These are phyloP conservation scores for Drosophila leonis DNA, from an alignment of 2,888 invertebrate species.

Conservation along the genomic window DNA sequence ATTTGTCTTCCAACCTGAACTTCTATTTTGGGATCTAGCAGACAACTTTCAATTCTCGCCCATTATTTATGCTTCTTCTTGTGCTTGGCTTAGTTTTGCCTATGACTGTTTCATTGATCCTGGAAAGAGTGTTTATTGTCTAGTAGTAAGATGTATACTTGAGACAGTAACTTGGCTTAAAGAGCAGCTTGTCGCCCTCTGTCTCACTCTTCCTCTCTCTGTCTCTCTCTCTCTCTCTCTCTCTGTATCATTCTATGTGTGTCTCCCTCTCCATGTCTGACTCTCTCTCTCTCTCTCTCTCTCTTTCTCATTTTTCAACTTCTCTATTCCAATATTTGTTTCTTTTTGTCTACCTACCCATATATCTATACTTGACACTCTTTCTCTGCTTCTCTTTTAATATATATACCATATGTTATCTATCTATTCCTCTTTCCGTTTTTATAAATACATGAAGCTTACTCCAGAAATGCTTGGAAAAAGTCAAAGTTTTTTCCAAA, in stretches of 20 bases:
- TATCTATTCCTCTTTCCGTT: background rate
- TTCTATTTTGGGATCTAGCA: constrained; percentile 6
- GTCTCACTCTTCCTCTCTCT: background rate
- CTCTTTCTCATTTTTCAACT: background rate
- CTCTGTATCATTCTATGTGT: background rate
- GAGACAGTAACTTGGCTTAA: background rate
- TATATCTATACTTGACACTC: too few species aligned
- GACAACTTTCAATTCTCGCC: constrained; percentile 1
- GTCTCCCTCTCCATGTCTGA: background rate
- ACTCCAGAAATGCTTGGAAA: background rate
- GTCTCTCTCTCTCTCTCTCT: background rate
- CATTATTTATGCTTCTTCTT: background rate
- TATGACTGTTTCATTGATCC: background rate
- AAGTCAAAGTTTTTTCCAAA: background rate
- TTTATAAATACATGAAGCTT: background rate
- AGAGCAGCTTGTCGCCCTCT: background rate
- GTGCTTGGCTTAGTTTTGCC: too few species aligned
- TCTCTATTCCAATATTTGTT: background rate
- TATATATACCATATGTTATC: background rate
- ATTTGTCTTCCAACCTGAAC: background rate
- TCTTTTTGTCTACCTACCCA: background rate
- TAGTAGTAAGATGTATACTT: background rate
- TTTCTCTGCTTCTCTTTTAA: background rate
- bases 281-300: background rate
- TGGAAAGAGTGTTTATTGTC: background rate